Conservation (phyloP, 2,113 vertebrate species). For the Grantiella picta region DNA sequence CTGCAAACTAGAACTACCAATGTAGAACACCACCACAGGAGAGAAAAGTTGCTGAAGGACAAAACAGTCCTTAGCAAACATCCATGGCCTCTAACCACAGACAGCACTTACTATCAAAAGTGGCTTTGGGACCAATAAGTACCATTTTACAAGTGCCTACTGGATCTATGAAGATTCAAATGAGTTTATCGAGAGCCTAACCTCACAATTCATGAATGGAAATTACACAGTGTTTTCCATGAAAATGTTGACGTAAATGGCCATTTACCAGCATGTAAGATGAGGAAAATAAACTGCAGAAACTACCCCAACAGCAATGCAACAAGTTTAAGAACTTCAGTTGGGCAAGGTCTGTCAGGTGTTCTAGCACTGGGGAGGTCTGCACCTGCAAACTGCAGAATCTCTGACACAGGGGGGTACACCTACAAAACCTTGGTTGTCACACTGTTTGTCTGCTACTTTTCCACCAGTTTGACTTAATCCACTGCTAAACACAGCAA, state of each 20-base stretch:
- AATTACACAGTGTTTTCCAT: neutral
- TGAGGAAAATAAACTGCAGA: neutral
- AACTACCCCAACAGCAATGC: neutral
- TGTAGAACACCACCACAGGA: fast-evolving
- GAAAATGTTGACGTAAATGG: neutral
- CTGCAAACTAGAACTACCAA: neutral
- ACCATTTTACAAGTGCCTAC: neutral
- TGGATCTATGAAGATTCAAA: neutral
- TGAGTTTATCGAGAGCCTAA: neutral
- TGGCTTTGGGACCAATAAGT: neutral
- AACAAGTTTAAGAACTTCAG: neutral
- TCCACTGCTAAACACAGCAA: neutral
- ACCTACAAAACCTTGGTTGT: neutral
- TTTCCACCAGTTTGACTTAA: neutral
- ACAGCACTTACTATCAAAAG: neutral
- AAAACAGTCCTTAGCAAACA: neutral
- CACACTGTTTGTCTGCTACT: neutral
- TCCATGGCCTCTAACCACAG: neutral
- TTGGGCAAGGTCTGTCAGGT: neutral
- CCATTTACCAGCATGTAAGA: neutral
- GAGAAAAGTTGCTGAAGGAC: neutral
- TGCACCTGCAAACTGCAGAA: neutral
- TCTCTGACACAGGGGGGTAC: neutral
- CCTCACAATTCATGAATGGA: neutral
- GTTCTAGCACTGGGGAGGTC: neutral